Evolutionary conservation across 2,797 vertebrate species (phyloP).

Genomic region (Bucorvus abyssinicus): DNA sequence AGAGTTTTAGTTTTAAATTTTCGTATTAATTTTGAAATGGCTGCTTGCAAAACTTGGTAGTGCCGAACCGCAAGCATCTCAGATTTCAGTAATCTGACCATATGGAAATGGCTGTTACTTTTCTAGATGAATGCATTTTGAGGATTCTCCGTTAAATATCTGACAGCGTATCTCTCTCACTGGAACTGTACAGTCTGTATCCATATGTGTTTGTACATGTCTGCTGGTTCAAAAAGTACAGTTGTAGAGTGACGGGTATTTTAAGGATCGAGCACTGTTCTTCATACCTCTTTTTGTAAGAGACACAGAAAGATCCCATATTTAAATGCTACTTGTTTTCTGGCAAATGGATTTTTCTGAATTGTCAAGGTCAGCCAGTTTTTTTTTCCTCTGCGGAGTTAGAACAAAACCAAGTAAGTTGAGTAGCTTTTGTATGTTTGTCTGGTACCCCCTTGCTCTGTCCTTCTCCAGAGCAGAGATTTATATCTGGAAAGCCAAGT

Average conservation of each 20-base stretch:
- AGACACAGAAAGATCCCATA: not conserved
- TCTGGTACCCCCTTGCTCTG: not conserved
- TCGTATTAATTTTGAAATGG: not conserved
- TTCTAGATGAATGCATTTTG: not conserved
- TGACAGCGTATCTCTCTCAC: not conserved
- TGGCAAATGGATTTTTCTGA: not conserved
- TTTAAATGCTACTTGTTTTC: not conserved
- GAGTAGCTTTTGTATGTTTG: not conserved
- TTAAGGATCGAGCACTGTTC: not conserved
- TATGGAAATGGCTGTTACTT: not conserved
- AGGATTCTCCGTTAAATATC: not conserved
- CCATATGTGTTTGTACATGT: not conserved
- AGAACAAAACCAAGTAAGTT: not conserved
- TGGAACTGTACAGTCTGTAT: not conserved
- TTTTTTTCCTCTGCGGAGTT: not conserved
- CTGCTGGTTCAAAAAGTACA: slow-evolving; percentile 10
- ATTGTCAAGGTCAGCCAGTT: not conserved
- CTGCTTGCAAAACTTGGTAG: not conserved
- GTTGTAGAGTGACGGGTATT: not conserved
- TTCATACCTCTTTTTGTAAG: not conserved
- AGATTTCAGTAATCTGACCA: not conserved
- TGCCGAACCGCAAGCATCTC: not conserved
- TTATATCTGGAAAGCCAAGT: not conserved
- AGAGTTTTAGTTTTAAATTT: not conserved
- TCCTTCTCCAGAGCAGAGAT: not conserved